Evolutionary conservation across 2,888 invertebrate species (phyloP).

Genomic region (Adela reaumurella): DNA sequence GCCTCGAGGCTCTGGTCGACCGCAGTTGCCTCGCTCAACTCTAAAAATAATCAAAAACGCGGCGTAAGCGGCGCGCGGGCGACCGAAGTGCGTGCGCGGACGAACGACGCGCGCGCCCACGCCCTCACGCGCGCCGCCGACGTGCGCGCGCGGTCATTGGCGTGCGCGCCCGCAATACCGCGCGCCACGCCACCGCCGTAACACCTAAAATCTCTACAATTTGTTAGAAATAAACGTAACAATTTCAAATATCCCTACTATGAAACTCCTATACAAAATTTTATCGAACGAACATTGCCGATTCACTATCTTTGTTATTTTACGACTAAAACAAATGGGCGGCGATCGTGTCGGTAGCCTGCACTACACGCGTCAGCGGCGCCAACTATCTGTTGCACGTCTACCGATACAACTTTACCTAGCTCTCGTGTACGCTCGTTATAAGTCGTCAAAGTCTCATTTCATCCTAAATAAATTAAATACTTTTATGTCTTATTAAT

Average conservation of each 20-base stretch:
- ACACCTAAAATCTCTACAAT: conserved; percentile 1
- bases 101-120: conserved; percentile 27
- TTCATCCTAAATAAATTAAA: neutral
- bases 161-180: neutral
- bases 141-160: neutral
- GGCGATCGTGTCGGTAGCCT: conserved; percentile 25
- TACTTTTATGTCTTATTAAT: neutral
- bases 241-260: conserved; percentile 51
- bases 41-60: conserved; percentile 2
- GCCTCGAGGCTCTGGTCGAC: neutral
- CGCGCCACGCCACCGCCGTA: neutral
- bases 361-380: neutral
- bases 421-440: neutral
- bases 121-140: conserved; percentile 18
- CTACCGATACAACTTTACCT: neutral
- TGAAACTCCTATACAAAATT: conserved; percentile 54
- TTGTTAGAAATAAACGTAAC: conserved; percentile 42
- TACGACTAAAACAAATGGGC: conserved; percentile 42
- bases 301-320: conserved; percentile 39
- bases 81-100: conserved; percentile 15
- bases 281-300: conserved; percentile 36
- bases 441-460: neutral
- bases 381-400: neutral
- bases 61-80: conserved; percentile 11
- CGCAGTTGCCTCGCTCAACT: neutral